Base-by-base conservation (phyloP, 2,797 vertebrate genomes). In the Oryzias sinensis region DNA sequence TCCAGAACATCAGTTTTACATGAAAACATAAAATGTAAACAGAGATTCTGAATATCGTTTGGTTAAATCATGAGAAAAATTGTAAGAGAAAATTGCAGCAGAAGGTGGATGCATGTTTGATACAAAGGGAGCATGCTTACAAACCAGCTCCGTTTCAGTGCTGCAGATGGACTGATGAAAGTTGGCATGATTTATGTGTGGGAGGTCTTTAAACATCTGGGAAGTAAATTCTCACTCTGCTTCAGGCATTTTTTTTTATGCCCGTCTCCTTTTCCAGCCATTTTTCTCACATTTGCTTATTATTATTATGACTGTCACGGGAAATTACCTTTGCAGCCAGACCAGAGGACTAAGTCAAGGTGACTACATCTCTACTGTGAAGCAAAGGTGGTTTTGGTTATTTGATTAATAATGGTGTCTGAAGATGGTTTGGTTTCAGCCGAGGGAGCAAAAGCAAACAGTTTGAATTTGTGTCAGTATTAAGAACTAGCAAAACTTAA, bases 101-200 rank as follows among this genome's bases (percentile, higher is more conserved):
- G 40, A 70, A 53, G 48, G 55, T 44, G 43, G 46, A 52, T 48
- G 49, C 5, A 6, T 22, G 56, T 17, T 22, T 18, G 63, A 27
- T 40, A 49, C 18, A 55, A 29, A 49, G 53, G 43, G 9, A 37
- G 33, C 33, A 37, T 9, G 54, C 48, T 62, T 53, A 62, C 29
- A 61, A 61, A 81, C 76, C 20, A 61, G 41, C 27, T 18, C 49
- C 47, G 44, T 47, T 68, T 37, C 11, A 62, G 37, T 45, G 44
- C 44, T 46, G 47, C 62, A 53, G 64, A 63, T 49, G 56, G 73
- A 72, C 18, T 51, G 57, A 20, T 78, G 52, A 58, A 74, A 70
- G 74, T 59, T 75, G 66, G 74, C 75, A 80, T 82, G 56, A 80
- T 77, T 70, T 70, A 68, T 62, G 65, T 42, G 25, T 27, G 33